phyloP scores from a whole-genome alignment of 2,888 invertebrate genomes.

The Neocrepidodera transversa region DNA sequence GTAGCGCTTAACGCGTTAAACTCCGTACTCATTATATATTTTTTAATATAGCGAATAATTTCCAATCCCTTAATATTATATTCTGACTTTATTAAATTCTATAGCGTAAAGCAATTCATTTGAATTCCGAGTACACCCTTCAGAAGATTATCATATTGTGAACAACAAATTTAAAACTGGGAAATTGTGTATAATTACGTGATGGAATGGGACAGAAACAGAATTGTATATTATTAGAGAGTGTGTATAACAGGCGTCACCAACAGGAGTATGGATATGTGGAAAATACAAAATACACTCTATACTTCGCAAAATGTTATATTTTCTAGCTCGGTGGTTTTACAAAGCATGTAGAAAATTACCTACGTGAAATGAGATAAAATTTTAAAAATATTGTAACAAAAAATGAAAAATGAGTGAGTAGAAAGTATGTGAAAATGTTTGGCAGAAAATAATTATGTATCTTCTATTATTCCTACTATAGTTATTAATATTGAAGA shows the following conservation, averaged over 20 bases:
- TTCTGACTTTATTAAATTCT: background rate
- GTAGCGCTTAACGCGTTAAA: no score
- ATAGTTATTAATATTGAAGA: no score
- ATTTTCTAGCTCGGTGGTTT: background rate
- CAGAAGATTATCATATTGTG: conserved; percentile 29
- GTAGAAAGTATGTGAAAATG: no score
- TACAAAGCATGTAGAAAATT: background rate
- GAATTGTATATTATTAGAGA: conserved; percentile 10
- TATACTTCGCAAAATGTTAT: conserved; percentile 2
- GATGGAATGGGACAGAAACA: conserved; percentile 1
- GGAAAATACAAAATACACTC: conserved; percentile 20
- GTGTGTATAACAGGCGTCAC: conserved; percentile 23
- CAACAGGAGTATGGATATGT: conserved; percentile 16
- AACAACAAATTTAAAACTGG: conserved; percentile 33
- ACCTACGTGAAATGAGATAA: background rate
- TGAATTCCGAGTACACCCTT: conserved; percentile 24
- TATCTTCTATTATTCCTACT: no score
- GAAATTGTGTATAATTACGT: conserved; percentile 31
- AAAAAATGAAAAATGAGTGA: no score
- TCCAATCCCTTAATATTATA: no score
- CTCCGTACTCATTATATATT: no score
- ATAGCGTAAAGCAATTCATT: conserved; percentile 20
- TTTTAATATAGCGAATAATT: no score
- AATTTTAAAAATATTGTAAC: no score
- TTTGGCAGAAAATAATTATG: no score